Conservation (phyloP, 2,888 invertebrate species). For the Pteria penguin region DNA sequence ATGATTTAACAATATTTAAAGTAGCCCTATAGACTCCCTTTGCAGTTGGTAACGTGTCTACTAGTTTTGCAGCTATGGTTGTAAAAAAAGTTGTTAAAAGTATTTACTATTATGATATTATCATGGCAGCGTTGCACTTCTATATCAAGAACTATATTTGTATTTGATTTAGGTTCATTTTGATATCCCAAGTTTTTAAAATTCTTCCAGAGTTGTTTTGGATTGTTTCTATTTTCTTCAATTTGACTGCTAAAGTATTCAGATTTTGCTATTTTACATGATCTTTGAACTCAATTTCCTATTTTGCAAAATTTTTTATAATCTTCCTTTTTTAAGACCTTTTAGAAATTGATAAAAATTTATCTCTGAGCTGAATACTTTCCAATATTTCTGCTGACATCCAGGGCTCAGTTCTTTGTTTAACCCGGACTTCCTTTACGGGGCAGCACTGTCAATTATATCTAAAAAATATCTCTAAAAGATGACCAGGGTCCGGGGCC, state of each 20-base stretch:
- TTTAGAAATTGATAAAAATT: too few species aligned
- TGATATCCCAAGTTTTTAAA: constrained; percentile 21
- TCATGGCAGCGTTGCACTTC: constrained; percentile 13
- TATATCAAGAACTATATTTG: constrained; percentile 16
- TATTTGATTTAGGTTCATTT: constrained; percentile 8
- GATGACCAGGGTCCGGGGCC: too few species aligned
- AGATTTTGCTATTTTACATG: too few species aligned
- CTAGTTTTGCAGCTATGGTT: constrained; percentile 17
- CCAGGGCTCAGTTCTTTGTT: too few species aligned
- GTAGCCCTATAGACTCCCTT: neutral
- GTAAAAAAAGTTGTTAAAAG: constrained; percentile 26
- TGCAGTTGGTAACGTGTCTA: neutral
- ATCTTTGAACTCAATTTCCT: too few species aligned
- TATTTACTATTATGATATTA: neutral
- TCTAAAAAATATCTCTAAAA: too few species aligned
- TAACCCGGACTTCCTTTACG: too few species aligned
- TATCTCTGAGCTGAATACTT: too few species aligned
- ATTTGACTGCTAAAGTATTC: neutral
- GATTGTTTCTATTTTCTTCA: constrained; percentile 2
- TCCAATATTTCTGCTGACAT: too few species aligned
- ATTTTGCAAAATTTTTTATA: too few species aligned
- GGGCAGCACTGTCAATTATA: too few species aligned
- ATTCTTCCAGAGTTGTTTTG: constrained; percentile 6
- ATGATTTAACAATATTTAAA: neutral
- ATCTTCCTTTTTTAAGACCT: too few species aligned